Evolutionary conservation across 2,888 invertebrate genomes (phyloP).

Genomic region (Drosophila melanosoma): DNA sequence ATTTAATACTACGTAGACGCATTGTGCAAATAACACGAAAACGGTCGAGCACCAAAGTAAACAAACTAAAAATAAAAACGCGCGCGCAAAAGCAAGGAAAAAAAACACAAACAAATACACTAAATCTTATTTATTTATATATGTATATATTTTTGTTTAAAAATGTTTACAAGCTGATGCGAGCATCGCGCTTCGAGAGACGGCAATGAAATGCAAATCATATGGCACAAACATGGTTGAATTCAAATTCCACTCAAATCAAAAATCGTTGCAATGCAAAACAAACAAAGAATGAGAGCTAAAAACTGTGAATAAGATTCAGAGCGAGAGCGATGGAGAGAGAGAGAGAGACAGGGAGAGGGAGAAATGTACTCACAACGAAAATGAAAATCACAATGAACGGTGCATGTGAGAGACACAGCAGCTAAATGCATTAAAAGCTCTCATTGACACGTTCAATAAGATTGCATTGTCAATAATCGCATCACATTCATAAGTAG

Average conservation of each 20-base stretch:
- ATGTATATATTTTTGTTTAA: slow-evolving; percentile 9
- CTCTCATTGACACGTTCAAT: not conserved
- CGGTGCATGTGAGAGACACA: not conserved
- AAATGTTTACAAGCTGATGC: slow-evolving; percentile 3
- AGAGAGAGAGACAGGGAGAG: slow-evolving; percentile 4
- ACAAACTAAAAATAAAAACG: slow-evolving; percentile 44
- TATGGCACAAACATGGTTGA: slow-evolving; percentile 13
- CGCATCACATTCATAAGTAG: slow-evolving; percentile 5
- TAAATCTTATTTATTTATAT: slow-evolving; percentile 12
- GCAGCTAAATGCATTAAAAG: not conserved
- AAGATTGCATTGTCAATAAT: slow-evolving; percentile 26
- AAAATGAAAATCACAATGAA: slow-evolving; percentile 32
- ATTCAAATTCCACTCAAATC: slow-evolving; percentile 50
- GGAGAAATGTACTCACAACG: slow-evolving; percentile 8
- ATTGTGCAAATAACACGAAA: slow-evolving; percentile 38
- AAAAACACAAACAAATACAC: not conserved
- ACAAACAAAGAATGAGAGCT: slow-evolving; percentile 9
- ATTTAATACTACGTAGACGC: slow-evolving; percentile 46
- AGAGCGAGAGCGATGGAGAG: not conserved
- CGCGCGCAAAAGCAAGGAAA: slow-evolving; percentile 14
- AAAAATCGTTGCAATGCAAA: slow-evolving; percentile 32
- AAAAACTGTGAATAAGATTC: not conserved
- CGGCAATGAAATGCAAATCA: slow-evolving; percentile 37
- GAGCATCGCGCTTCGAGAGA: slow-evolving; percentile 17
- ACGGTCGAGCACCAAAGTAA: slow-evolving; percentile 17